Percentiles rank a stretch among this genome's conserved stretches.
Conservation (phyloP, 2,113 vertebrate species). For the Anguilla rostrata region DNA sequence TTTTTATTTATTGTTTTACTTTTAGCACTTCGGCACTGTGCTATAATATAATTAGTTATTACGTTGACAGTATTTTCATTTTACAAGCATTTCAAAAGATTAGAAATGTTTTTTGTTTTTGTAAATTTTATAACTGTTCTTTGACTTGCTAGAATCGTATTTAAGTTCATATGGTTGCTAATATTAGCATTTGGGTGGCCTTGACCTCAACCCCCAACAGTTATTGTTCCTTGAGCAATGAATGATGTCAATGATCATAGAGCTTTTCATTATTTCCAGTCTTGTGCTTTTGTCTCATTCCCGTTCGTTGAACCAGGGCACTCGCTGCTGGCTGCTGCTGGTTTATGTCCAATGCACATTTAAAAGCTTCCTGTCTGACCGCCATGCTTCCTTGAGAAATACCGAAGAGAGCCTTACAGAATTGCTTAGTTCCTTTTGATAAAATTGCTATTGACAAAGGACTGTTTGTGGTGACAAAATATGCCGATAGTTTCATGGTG, state of each 20-base stretch:
- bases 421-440: too few species aligned
- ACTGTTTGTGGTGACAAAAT: too few species aligned
- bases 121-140: too few species aligned
- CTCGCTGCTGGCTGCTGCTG: too few species aligned
- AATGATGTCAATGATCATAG: not conserved
- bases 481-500: not conserved
- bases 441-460: too few species aligned
- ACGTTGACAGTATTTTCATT: too few species aligned
- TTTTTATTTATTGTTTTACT: not conserved
- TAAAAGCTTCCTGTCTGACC: not conserved
- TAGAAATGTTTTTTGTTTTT: too few species aligned
- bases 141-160: too few species aligned
- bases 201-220: not conserved
- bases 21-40: not conserved
- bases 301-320: not conserved
- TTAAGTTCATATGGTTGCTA: too few species aligned
- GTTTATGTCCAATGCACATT: not conserved
- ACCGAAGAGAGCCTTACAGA: not conserved
- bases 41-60: too few species aligned
- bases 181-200: not conserved
- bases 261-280: conserved; percentile 1
- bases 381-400: too few species aligned
- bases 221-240: not conserved
- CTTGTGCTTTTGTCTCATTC: not conserved
- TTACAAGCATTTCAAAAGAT: too few species aligned